Conservation (phyloP, 1,140 invertebrate species). For the Aphelinus atriplicis region DNA sequence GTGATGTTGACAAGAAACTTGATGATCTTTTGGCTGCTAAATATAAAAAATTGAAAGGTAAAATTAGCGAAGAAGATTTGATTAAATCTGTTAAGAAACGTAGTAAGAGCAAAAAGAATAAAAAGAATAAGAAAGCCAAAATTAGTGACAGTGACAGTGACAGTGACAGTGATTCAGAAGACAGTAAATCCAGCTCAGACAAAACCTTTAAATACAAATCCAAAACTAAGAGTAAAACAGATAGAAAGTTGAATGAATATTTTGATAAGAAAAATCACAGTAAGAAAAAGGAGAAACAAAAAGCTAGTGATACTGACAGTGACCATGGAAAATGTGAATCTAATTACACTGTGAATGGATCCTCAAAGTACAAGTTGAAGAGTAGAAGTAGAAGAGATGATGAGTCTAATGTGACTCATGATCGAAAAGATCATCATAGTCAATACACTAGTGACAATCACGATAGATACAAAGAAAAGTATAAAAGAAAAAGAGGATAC, state of each 20-base stretch:
- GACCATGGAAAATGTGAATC: conserved; percentile 14
- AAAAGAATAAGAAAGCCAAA: conserved; percentile 41
- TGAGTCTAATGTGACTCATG: conserved; percentile 13
- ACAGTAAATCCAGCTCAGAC: conserved; percentile 34
- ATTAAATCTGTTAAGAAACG: conserved; percentile 57
- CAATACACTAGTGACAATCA: background rate
- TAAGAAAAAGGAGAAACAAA: conserved; percentile 19
- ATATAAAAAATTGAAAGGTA: conserved; percentile 59
- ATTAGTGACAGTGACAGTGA: conserved; percentile 43
- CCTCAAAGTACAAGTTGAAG: conserved; percentile 16
- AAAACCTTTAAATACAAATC: conserved; percentile 9
- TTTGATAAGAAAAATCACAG: conserved; percentile 2
- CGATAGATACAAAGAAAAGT: conserved; percentile 14
- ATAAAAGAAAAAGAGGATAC: conserved; percentile 10
- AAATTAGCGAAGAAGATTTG: conserved; percentile 55
- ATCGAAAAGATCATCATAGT: conserved; percentile 7
- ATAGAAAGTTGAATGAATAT: conserved; percentile 10
- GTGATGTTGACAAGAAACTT: conserved; percentile 56
- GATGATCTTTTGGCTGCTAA: conserved; percentile 58
- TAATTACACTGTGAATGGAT: background rate
- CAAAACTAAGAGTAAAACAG: conserved; percentile 4
- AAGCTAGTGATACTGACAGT: conserved; percentile 34
- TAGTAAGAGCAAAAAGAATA: conserved; percentile 50
- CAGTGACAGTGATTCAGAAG: conserved; percentile 32
- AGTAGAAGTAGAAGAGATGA: conserved; percentile 30